Base-by-base conservation (phyloP, 2,888 invertebrate genomes). In the Hemicrepidius hirtus region DNA sequence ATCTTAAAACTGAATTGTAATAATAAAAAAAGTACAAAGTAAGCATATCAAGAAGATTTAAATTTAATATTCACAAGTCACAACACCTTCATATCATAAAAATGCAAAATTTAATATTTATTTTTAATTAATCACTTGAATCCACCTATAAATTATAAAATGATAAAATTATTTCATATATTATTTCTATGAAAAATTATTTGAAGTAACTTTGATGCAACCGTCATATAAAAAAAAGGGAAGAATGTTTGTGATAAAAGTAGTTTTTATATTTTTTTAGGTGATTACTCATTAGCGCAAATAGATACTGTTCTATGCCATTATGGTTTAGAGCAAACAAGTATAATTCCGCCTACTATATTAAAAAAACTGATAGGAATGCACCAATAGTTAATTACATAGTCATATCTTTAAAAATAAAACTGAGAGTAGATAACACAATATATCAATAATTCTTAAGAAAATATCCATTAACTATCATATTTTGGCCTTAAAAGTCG, bases 401-500 rank as follows among this genome's bases (percentile, higher is more conserved):
- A 41, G 13, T 46, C 3, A 46, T 46, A 46, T 46, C 46, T 10
- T 46, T 20, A 6, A 16, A 46, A 9, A 32, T 5, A 32, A 18
- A 46, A 46, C 16, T 20, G 44, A 28, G 46, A n/a, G 16, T 21
- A 62, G 12, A 24, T 60, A 55, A 55, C 32, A 24, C 2, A 59
- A 60, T n/a, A 60, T 60, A 41, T 21, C 24, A 60, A 13, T 60
- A 57, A 16, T 6, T n/a, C 13, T 16, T 21, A 21, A 55, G 2
- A 18, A 59, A 55, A 55, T 21, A 50, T 24, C 21, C 16, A 55
- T 20, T 64, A 64, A 64, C 44, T 46, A 49, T 70, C 70, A 49
- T 53, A 46, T 49, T 49, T 70, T 7, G 70, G 64, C 32, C 71
- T 67, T n/a, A 67, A 88, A 55, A 93, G 87, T 60, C 92, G 89